Evolutionary conservation across 2,113 vertebrate genomes (phyloP).

Genomic region (Hyperopisus bebe): DNA sequence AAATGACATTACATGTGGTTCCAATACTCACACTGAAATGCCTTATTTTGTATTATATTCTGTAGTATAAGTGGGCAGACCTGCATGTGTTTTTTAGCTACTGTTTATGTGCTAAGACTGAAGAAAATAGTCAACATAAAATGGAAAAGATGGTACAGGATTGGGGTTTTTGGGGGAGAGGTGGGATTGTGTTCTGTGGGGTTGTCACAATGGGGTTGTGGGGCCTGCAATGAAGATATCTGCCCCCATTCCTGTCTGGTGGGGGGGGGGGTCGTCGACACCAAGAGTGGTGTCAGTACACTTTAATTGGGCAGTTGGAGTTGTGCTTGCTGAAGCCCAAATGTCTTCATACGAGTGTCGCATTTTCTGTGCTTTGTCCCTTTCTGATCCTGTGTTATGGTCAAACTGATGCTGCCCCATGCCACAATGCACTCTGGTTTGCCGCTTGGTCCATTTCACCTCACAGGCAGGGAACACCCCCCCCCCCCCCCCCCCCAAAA

Average conservation of each 20-base stretch:
- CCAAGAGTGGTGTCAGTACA: conserved; percentile 19
- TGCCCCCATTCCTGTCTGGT: conserved; percentile 25
- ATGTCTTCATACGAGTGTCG: conserved; percentile 38
- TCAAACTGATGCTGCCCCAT: conserved; percentile 25
- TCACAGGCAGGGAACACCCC: conserved; percentile 63
- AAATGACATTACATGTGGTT: conserved; percentile 83
- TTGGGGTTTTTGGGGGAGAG: conserved; percentile 19
- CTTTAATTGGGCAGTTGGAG: conserved; percentile 30
- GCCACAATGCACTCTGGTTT: conserved; percentile 16
- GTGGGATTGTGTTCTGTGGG: conserved; percentile 27
- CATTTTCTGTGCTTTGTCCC: conserved; percentile 21
- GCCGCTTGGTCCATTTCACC: conserved; percentile 44
- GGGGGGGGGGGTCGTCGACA: conserved; percentile 26
- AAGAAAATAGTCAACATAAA: conserved; percentile 36
- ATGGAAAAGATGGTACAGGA: conserved; percentile 37
- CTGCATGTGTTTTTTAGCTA: conserved; percentile 84
- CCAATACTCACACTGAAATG: conserved; percentile 97
- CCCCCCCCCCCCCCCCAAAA: conserved; percentile 47
- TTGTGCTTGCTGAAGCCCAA: conserved; percentile 36
- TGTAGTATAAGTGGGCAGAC: conserved; percentile 89
- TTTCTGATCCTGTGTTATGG: neutral
- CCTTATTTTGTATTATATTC: conserved; percentile 99
- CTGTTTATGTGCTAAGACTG: conserved; percentile 58
- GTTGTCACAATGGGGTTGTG: conserved; percentile 35
- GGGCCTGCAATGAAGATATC: conserved; percentile 32